Conservation (phyloP, 2,888 invertebrate species). For the Meliscaeva auricollis region DNA sequence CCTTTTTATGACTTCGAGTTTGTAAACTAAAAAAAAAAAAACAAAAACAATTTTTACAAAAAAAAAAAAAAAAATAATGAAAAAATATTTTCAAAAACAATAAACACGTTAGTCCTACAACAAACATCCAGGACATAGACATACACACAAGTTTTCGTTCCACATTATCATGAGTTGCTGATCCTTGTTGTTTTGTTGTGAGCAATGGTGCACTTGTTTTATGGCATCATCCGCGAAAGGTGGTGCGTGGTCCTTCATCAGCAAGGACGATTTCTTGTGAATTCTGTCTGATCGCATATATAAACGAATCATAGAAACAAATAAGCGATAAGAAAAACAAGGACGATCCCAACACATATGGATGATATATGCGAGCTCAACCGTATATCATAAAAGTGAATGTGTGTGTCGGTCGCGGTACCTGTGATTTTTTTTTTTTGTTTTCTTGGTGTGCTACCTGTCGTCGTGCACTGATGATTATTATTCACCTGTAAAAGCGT, state of each 20-base stretch:
- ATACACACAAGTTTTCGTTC: background rate
- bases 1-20: constrained; percentile 34
- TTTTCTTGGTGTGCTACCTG: constrained; percentile 49
- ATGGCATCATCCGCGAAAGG: constrained; percentile 58
- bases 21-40: constrained; percentile 21
- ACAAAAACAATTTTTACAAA: constrained; percentile 36
- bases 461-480: background rate
- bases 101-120: constrained; percentile 40
- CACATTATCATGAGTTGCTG: background rate
- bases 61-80: constrained; percentile 38
- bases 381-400: constrained; percentile 35
- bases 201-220: constrained; percentile 64
- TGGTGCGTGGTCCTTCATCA: constrained; percentile 33
- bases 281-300: constrained; percentile 27
- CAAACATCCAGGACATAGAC: constrained; percentile 9
- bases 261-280: constrained; percentile 45
- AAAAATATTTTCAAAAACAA: constrained; percentile 27
- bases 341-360: constrained; percentile 51
- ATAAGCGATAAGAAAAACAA: constrained; percentile 19
- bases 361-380: constrained; percentile 20
- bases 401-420: constrained; percentile 55
- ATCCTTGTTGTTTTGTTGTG: constrained; percentile 12
- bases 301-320: constrained; percentile 52
- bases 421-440: constrained; percentile 52
- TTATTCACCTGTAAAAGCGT: constrained; percentile 57